Evolutionary conservation across 2,888 invertebrate species (phyloP).

Genomic region (Bembecia ichneumoniformis): DNA sequence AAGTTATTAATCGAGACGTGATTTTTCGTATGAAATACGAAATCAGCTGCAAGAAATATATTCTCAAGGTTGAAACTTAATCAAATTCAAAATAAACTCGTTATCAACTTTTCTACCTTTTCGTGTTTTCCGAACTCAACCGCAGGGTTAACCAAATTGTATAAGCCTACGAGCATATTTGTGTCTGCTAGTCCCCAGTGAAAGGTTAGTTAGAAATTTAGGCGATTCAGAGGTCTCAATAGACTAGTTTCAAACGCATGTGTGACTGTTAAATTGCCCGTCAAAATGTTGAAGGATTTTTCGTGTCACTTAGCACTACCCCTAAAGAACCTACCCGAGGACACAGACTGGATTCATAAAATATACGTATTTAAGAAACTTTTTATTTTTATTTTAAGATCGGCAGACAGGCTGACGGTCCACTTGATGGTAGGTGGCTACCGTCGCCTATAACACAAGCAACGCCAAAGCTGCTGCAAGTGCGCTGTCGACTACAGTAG

Average conservation of each 20-base stretch:
- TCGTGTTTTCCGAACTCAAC: conserved; percentile 14
- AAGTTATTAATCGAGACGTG: no score
- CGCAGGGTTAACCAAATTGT: conserved; percentile 10
- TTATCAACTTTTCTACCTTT: conserved; percentile 9
- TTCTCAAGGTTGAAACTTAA: conserved; percentile 10
- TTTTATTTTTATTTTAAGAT: no score
- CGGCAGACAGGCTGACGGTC: no score
- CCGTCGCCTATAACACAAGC: no score
- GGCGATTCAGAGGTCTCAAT: conserved; percentile 22
- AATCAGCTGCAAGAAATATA: no score
- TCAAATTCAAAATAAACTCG: conserved; percentile 22
- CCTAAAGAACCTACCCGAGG: conserved; percentile 1
- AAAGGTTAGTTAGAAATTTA: neutral
- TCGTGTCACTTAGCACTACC: conserved; percentile 17
- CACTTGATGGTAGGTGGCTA: no score
- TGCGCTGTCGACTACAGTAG: no score
- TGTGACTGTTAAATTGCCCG: conserved; percentile 49
- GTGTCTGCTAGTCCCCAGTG: no score
- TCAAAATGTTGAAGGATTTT: conserved; percentile 51
- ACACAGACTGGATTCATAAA: neutral
- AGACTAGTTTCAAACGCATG: conserved; percentile 29
- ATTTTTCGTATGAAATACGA: no score
- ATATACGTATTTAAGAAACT: neutral
- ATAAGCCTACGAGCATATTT: conserved; percentile 7
- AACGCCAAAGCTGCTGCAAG: no score